Conservation (phyloP, 2,888 invertebrate species). For the Blastobasis lacticolella region DNA sequence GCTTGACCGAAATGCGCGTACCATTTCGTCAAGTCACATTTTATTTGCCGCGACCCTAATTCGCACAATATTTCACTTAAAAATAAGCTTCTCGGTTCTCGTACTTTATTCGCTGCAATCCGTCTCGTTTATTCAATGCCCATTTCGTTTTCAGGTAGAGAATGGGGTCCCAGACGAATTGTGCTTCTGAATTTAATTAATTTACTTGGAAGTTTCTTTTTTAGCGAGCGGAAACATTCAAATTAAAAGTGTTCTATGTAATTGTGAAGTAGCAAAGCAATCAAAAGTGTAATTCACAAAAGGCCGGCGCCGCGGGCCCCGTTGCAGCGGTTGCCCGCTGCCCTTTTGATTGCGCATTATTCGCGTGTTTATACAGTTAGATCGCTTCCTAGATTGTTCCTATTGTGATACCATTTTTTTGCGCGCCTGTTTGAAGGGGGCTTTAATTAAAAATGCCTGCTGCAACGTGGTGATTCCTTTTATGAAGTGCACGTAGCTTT, state of each 20-base stretch:
- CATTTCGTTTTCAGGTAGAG: too few relatives aligned
- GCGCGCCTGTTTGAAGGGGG: conserved; percentile 54
- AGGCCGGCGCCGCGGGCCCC: conserved; percentile 28
- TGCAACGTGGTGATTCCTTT: conserved; percentile 2
- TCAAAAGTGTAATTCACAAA: conserved; percentile 56
- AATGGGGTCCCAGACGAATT: too few relatives aligned
- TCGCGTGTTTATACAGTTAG: conserved; percentile 72
- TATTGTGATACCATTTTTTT: conserved; percentile 67
- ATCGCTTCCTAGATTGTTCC: conserved; percentile 71
- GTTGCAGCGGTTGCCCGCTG: conserved; percentile 46
- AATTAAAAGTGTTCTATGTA: conserved; percentile 1
- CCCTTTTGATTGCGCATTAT: conserved; percentile 73
- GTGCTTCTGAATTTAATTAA: too few relatives aligned
- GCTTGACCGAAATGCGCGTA: conserved; percentile 55
- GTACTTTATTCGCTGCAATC: too few relatives aligned
- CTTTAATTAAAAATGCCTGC: conserved; percentile 69
- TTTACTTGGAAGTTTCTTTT: too few relatives aligned
- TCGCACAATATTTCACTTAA: too few relatives aligned
- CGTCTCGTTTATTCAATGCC: too few relatives aligned
- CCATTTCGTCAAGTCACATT: conserved; percentile 29
- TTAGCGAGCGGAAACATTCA: neutral
- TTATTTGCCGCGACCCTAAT: conserved; percentile 10
- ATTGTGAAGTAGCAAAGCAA: conserved; percentile 39
- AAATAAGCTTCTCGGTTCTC: too few relatives aligned
- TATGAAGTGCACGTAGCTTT: too few relatives aligned